Evolutionary conservation across 2,888 invertebrate species (phyloP).

Genomic region (Protula sp.): DNA sequence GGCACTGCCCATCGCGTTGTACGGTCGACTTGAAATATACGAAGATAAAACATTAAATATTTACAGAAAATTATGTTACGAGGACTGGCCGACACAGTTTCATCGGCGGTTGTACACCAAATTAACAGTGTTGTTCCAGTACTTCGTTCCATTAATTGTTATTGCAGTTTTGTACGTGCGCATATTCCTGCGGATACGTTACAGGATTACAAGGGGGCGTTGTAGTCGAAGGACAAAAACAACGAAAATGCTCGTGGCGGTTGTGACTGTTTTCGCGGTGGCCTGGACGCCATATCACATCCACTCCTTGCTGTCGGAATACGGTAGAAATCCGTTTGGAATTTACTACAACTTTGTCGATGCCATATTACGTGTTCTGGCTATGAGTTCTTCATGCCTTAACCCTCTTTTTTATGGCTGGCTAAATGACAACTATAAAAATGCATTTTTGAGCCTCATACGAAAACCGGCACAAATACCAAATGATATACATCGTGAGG

Average conservation of each 20-base stretch:
- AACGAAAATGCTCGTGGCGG: conserved; percentile 45
- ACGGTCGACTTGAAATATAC: conserved; percentile 37
- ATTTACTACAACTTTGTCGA: conserved; percentile 40
- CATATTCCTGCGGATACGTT: conserved; percentile 39
- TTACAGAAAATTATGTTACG: conserved; percentile 34
- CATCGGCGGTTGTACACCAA: conserved; percentile 37
- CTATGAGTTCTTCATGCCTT: conserved; percentile 50
- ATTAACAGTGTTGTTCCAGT: conserved; percentile 39
- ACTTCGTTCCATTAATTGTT: conserved; percentile 39
- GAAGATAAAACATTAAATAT: conserved; percentile 29
- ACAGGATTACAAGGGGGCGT: conserved; percentile 25
- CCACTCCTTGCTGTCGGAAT: conserved; percentile 39
- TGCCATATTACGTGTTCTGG: conserved; percentile 42
- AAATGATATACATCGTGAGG: conserved; percentile 7
- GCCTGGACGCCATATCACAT: conserved; percentile 50
- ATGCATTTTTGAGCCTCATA: conserved; percentile 21
- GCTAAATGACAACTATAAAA: conserved; percentile 47
- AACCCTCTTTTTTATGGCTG: conserved; percentile 52
- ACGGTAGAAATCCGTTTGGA: conserved; percentile 23
- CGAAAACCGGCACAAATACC: conserved; percentile 3
- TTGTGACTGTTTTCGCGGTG: conserved; percentile 44
- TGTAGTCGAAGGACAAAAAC: conserved; percentile 30
- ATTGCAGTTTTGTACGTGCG: conserved; percentile 39
- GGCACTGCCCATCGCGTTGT: conserved; percentile 61
- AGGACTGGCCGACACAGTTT: conserved; percentile 34